These are phyloP conservation scores for Cephalopholis sonnerati DNA, from an alignment of 2,113 vertebrate genomes.

Conservation along the genomic window DNA sequence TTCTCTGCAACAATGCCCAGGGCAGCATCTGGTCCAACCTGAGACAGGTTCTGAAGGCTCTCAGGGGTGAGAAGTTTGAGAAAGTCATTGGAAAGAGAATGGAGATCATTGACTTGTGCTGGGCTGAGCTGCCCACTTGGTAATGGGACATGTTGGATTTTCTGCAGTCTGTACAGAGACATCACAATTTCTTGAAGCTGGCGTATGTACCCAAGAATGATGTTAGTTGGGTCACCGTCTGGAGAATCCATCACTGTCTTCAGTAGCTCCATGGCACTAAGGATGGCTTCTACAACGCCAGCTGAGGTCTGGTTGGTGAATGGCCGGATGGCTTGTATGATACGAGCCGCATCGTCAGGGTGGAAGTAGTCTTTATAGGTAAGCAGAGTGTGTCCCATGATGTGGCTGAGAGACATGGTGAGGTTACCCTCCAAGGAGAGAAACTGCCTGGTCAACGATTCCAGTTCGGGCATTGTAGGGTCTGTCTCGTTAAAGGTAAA, in stretches of 20 bases:
- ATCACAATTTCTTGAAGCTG: slow-evolving; percentile 73
- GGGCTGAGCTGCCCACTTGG: slow-evolving; percentile 50
- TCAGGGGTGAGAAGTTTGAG: slow-evolving; percentile 70
- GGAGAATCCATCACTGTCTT: slow-evolving; percentile 60
- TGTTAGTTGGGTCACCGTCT: slow-evolving; percentile 57
- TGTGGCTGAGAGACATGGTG: slow-evolving; percentile 68
- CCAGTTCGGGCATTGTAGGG: slow-evolving; percentile 68
- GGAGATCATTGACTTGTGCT: slow-evolving; percentile 58
- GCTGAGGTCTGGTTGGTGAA: slow-evolving; percentile 75
- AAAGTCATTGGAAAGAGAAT: slow-evolving; percentile 51
- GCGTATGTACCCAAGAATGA: slow-evolving; percentile 69
- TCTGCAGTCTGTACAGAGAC: slow-evolving; percentile 53
- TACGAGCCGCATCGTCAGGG: slow-evolving; percentile 42
- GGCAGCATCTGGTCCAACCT: slow-evolving; percentile 60
- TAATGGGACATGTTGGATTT: slow-evolving; percentile 39
- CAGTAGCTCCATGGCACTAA: slow-evolving; percentile 70
- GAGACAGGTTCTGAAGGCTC: slow-evolving; percentile 58
- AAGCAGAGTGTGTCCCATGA: slow-evolving; percentile 70
- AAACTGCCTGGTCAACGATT: slow-evolving; percentile 61
- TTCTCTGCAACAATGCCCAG: slow-evolving; percentile 60
- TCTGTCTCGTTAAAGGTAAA: slow-evolving; percentile 70
- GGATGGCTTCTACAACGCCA: slow-evolving; percentile 64
- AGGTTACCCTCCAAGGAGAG: slow-evolving; percentile 73
- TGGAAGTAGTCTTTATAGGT: slow-evolving; percentile 68
- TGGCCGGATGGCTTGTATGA: slow-evolving; percentile 65